Conservation (phyloP, 2,888 invertebrate genomes). For the Patella pellucida region DNA sequence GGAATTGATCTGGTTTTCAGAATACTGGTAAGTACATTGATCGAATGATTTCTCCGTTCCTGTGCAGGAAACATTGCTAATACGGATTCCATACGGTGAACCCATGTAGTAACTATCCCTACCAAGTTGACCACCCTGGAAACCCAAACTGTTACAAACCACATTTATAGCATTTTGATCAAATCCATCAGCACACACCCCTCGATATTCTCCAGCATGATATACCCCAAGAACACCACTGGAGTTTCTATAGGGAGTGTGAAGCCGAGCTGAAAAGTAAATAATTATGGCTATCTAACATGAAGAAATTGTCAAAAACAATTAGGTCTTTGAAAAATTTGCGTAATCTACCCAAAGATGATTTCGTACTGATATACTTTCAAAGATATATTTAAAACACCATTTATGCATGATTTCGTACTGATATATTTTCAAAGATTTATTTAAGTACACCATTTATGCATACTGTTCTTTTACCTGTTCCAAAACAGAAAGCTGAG, state of each 20-base stretch:
- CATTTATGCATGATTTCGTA: neutral
- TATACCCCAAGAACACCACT: neutral
- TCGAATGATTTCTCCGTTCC: neutral
- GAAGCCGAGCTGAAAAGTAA: neutral
- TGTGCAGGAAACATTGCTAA: neutral
- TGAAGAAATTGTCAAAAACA: no score
- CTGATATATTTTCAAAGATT: no score
- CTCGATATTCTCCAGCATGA: neutral
- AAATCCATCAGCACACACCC: neutral
- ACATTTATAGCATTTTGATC: neutral
- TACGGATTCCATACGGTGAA: neutral
- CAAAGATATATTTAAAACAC: no score
- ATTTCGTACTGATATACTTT: no score
- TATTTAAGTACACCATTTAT: no score
- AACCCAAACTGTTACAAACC: conserved; percentile 8
- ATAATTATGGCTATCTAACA: no score
- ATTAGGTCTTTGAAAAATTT: no score
- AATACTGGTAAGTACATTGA: neutral
- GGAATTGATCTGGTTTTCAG: neutral
- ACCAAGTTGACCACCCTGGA: neutral
- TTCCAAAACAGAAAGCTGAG: neutral
- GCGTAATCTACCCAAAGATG: no score
- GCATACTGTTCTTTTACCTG: neutral
- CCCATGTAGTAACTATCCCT: neutral
- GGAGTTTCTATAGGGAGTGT: neutral